A percentile compares a stretch with the other conserved stretches of the same genome.
Conservation (phyloP, 2,888 invertebrate genomes). For the Alentia gelatinosa region DNA sequence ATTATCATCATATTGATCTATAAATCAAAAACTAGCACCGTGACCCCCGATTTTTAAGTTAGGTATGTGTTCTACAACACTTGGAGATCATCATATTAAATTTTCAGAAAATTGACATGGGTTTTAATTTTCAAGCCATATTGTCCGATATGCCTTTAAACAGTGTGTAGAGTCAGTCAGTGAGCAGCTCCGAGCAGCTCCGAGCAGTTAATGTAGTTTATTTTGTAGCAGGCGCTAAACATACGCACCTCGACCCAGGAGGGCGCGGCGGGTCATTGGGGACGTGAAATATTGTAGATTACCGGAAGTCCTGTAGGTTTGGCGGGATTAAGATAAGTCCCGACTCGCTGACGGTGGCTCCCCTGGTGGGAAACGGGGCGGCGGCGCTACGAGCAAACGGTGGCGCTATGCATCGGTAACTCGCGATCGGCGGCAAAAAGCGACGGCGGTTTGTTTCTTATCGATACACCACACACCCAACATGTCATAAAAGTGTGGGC, state of each 20-base stretch:
- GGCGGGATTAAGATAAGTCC: conserved; percentile 42
- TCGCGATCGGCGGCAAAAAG: neutral
- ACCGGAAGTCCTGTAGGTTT: conserved; percentile 51
- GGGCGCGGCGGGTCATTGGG: neutral
- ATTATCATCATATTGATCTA: too few species aligned
- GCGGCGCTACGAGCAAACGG: neutral
- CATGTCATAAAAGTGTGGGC: conserved; percentile 13
- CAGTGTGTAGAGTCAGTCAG: too few species aligned
- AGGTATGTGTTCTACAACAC: too few species aligned
- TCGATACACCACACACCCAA: conserved; percentile 2
- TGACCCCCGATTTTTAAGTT: too few species aligned
- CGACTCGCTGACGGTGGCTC: neutral
- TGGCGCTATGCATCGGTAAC: neutral
- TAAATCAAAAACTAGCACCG: too few species aligned
- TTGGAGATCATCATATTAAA: too few species aligned
- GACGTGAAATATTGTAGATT: conserved; percentile 28
- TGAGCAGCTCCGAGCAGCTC: too few species aligned
- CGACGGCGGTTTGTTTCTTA: conserved; percentile 28
- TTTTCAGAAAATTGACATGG: too few species aligned
- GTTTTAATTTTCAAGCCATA: too few species aligned
- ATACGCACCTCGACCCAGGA: neutral
- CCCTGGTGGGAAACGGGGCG: neutral
- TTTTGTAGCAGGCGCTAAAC: neutral
- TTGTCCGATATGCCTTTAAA: too few species aligned
- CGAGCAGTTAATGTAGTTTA: neutral